Conservation (phyloP, 2,113 vertebrate species). For the Limnothrissa miodon region DNA sequence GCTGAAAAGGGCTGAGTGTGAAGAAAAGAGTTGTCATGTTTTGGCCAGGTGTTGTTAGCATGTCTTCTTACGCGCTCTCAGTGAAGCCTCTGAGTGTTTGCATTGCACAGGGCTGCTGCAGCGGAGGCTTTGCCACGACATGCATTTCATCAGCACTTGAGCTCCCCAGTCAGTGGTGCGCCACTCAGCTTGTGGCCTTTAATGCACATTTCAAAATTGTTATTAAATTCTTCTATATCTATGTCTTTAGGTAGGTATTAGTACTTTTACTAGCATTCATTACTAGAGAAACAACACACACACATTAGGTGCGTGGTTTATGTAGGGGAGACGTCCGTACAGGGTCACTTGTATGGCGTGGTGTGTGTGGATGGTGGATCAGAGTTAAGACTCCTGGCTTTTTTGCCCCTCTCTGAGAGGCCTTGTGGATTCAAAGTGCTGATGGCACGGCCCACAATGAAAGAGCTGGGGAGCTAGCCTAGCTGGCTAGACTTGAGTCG, state of each 20-base stretch:
- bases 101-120: neutral
- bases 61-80: neutral
- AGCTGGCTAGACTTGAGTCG: slow-evolving; percentile 11
- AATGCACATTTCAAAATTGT: no score
- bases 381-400: neutral
- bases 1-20: neutral
- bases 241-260: no score
- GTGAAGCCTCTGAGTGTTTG: neutral
- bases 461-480: neutral
- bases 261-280: no score
- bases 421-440: neutral
- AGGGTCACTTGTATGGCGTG: neutral
- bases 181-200: neutral
- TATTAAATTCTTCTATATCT: no score
- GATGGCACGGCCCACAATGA: neutral
- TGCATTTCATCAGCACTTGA: neutral
- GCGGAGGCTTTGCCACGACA: neutral
- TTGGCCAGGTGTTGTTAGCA: no score
- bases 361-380: neutral
- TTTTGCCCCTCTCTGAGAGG: neutral
- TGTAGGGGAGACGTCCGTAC: no score
- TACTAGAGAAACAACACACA: no score
- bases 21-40: neutral
- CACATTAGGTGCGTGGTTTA: no score
- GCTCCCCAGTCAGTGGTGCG: neutral